Evolutionary conservation across 2,797 vertebrate species (phyloP), one percentile per base, ranked within the genome.

Genomic region (Geotria australis): DNA sequence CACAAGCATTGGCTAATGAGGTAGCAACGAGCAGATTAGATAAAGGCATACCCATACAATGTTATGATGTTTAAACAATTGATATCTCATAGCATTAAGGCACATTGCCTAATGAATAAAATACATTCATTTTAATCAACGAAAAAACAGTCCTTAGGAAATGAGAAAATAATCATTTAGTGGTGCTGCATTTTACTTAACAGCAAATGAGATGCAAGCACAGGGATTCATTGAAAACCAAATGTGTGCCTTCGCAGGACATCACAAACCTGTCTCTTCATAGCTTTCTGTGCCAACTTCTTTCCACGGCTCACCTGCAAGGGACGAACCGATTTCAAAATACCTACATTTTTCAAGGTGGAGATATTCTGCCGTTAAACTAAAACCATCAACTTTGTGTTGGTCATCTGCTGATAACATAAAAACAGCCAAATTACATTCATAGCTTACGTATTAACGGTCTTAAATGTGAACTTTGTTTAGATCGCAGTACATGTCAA

Each of bases 201-300:
- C 24, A 24, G 38, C 24, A 24, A 38, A 38, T 38, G 4, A 38
- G 24, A 38, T 38, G 24, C 24, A 38, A 38, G 24, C 24, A 38
- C 24, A 38, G 24, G 45, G 9, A 12, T 7, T 48, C 8, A 58
- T 38, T 48, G 5, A 46, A 13, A n/a, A 49, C 9, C 46, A 51
- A 51, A 49, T 46, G 24, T n/a, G 8, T 53, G 46, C 58, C 51
- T 53, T 55, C 51, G 55, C n/a, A 9, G 8, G 15, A 51, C 15
- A 51, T 12, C 3, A 71, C 74, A 76, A 63, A 83, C 83, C 63
- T 79, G 78, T 60, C 77, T 82, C 63, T 71, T 72, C 58, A 84
- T 80, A 59, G 76, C 85, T 68, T 79, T 83, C 72, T 79, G 77
- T 57, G 85, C 70, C 15, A 88, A 67, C n/a, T 74, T 76, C 65